A percentile compares a stretch with the other conserved stretches of the same genome.
Conservation (phyloP, 2,113 vertebrate species). For the Lagopus leucura region DNA sequence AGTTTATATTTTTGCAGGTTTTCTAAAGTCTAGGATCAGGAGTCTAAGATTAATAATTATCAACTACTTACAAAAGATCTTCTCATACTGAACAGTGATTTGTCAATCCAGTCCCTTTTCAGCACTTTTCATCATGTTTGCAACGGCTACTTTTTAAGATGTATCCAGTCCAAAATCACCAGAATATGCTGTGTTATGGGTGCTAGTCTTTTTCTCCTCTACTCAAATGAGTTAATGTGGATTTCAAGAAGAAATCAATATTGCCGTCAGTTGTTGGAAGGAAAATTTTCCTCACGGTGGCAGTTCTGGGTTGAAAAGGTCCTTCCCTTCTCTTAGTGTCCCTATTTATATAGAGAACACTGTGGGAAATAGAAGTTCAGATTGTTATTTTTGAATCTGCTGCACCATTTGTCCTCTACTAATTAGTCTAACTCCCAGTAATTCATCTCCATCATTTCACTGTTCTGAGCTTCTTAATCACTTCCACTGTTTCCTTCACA, state of each 20-base stretch:
- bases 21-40: not conserved
- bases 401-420: not conserved
- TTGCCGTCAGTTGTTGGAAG: not conserved
- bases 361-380: not conserved
- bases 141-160: not conserved
- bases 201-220: not conserved
- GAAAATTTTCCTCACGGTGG: not conserved
- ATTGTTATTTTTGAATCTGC: not conserved
- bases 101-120: not conserved
- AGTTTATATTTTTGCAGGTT: not conserved
- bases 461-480: not conserved
- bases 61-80: not conserved
- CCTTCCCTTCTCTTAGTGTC: not conserved
- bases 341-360: not conserved
- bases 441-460: not conserved
- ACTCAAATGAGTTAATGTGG: not conserved
- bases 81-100: not conserved
- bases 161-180: not conserved
- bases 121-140: not conserved
- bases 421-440: not conserved
- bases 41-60: not conserved
- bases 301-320: not conserved
- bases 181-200: fast-evolving
- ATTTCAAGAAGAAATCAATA: not conserved
- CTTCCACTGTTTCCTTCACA: not conserved